Percentiles rank a stretch among this genome's conserved stretches.
Conservation (phyloP, 2,888 invertebrate genomes). For the Ochropleura plecta region DNA sequence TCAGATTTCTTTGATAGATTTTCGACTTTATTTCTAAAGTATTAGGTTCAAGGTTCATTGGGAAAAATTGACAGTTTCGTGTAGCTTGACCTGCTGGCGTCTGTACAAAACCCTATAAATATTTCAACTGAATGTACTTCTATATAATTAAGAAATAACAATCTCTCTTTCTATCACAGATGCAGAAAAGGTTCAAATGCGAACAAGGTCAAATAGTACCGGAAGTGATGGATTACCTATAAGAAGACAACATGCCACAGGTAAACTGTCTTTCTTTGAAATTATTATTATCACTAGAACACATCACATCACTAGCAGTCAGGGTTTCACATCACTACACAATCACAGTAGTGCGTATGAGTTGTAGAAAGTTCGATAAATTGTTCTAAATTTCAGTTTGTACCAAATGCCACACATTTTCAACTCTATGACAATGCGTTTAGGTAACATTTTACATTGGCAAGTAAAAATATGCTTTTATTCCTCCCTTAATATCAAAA, state of each 20-base stretch:
- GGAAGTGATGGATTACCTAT: constrained; percentile 90
- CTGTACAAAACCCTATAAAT: too few species aligned
- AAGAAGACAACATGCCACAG: constrained; percentile 91
- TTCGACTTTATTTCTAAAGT: too few species aligned
- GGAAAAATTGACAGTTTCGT: too few species aligned
- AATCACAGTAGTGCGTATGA: constrained; percentile 22
- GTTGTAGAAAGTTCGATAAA: constrained; percentile 5
- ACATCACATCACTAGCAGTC: constrained; percentile 43
- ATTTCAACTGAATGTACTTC: too few species aligned
- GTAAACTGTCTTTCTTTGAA: constrained; percentile 69
- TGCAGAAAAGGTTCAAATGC: constrained; percentile 90
- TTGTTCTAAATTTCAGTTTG: neutral
- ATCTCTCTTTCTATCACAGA: constrained; percentile 76
- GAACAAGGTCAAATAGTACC: constrained; percentile 90
- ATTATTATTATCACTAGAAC: constrained; percentile 15
- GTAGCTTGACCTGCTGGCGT: too few species aligned
- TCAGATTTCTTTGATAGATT: too few species aligned
- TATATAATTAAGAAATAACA: neutral
- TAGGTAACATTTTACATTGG: neutral
- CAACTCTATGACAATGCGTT: fast-evolving
- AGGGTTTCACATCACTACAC: constrained; percentile 46
- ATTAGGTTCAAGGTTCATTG: too few species aligned
- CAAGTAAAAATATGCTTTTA: neutral
- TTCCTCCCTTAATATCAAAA: neutral
- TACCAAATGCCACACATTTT: neutral